Percentiles rank a stretch among this genome's conserved stretches.
Conservation (phyloP, 2,113 vertebrate species). For the Rallus limicola region DNA sequence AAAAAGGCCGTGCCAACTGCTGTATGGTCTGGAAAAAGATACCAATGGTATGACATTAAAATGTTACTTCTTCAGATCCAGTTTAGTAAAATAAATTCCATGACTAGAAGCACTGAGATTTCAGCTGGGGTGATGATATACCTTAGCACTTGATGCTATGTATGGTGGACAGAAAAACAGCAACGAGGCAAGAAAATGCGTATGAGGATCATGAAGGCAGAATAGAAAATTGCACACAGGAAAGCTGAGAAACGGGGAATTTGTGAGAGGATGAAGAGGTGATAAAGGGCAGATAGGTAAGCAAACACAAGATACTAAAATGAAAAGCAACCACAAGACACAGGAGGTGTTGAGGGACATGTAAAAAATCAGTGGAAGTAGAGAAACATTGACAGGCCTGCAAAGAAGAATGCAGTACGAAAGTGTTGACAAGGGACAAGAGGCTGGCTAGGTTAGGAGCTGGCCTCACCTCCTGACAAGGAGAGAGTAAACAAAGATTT, state of each 20-base stretch:
- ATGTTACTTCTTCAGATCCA: neutral
- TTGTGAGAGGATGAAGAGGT: neutral
- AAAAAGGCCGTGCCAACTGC: neutral
- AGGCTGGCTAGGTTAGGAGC: neutral
- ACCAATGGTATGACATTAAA: neutral
- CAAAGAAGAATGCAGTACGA: neutral
- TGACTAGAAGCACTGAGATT: neutral
- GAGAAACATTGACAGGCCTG: neutral
- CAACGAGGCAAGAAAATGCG: neutral
- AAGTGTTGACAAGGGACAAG: neutral
- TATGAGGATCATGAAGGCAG: neutral
- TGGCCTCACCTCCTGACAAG: neutral
- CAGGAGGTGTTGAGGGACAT: neutral
- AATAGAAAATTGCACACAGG: rapidly evolving
- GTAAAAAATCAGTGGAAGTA: neutral
- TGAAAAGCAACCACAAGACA: neutral
- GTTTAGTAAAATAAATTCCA: neutral
- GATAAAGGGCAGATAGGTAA: neutral
- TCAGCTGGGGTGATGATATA: neutral
- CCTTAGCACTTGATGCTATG: neutral
- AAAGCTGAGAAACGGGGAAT: neutral
- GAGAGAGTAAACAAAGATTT: neutral
- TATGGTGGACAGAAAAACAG: neutral
- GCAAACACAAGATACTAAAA: neutral
- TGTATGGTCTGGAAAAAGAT: neutral